These are phyloP conservation scores for Sphinx pinastri DNA, from an alignment of 2,888 invertebrate species.

Conservation along the genomic window DNA sequence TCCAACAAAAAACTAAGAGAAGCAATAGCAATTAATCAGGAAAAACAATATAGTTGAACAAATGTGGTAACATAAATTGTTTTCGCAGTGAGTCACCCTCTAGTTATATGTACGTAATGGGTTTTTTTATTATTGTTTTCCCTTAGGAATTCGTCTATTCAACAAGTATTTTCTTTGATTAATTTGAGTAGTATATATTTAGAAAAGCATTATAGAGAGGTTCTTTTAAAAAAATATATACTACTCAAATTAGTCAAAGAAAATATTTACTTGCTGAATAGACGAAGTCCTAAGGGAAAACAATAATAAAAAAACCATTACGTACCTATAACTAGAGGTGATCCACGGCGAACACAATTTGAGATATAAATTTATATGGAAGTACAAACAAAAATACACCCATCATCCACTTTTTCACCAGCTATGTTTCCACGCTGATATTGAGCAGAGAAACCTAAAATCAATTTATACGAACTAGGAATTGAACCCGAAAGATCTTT, in stretches of 20 bases:
- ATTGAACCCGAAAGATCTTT: no score
- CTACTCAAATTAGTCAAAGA: no score
- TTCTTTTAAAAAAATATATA: no score
- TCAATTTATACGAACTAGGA: no score
- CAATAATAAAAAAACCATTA: not conserved
- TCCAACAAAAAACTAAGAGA: no score
- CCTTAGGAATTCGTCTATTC: not conserved
- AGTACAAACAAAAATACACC: no score
- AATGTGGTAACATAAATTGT: not conserved
- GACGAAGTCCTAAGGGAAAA: not conserved
- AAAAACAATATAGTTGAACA: conserved; percentile 12
- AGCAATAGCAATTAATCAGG: conserved; percentile 3
- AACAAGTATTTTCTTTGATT: not conserved
- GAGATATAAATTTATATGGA: no score
- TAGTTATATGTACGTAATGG: not conserved
- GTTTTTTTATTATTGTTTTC: not conserved
- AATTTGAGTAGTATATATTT: no score
- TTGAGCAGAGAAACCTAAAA: no score
- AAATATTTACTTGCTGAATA: not conserved
- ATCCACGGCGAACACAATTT: conserved; percentile 1
- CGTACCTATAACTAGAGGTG: not conserved
- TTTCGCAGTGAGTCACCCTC: not conserved
- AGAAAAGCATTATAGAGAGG: no score
- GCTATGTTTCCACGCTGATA: no score
- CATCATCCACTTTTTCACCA: no score